These are phyloP conservation scores for Catamblyrhynchus diadema DNA, from an alignment of 2,797 vertebrate species.

Conservation along the genomic window DNA sequence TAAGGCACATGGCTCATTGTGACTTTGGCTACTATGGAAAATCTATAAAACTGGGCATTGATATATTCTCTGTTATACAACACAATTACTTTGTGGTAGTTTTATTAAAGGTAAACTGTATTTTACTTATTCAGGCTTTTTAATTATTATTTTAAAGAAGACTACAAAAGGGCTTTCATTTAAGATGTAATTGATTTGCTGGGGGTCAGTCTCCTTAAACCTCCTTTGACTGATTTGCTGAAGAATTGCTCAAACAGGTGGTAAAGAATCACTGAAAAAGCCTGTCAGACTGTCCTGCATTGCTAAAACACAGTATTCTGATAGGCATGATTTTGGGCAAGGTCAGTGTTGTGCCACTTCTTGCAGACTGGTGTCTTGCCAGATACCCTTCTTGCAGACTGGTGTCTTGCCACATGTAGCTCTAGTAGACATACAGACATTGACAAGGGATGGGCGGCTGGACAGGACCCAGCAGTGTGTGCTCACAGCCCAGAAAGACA, in stretches of 20 bases:
- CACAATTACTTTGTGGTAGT: neutral
- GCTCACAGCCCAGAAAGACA: neutral
- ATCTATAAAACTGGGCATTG: constrained; percentile 28
- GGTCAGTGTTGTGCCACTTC: neutral
- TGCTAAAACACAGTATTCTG: neutral
- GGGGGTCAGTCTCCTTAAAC: constrained; percentile 28
- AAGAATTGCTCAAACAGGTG: neutral
- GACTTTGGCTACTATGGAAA: constrained; percentile 34
- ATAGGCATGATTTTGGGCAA: neutral
- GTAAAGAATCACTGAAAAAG: constrained; percentile 1
- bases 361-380: neutral
- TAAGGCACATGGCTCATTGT: neutral
- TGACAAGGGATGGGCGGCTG: no score
- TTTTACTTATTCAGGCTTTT: neutral
- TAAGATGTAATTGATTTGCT: constrained; percentile 36
- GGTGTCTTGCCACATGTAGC: neutral
- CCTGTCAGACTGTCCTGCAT: neutral
- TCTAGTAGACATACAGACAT: fast-evolving
- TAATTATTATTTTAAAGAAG: neutral
- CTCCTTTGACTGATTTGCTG: neutral
- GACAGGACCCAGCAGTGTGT: fast-evolving
- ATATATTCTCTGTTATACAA: constrained; percentile 33
- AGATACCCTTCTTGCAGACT: neutral
- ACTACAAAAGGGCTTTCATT: constrained; percentile 32
- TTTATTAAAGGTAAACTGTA: constrained; percentile 46